Percentiles rank a stretch among this genome's conserved stretches.
Conservation (phyloP, 2,888 invertebrate species). For the Microplitis deprimator region DNA sequence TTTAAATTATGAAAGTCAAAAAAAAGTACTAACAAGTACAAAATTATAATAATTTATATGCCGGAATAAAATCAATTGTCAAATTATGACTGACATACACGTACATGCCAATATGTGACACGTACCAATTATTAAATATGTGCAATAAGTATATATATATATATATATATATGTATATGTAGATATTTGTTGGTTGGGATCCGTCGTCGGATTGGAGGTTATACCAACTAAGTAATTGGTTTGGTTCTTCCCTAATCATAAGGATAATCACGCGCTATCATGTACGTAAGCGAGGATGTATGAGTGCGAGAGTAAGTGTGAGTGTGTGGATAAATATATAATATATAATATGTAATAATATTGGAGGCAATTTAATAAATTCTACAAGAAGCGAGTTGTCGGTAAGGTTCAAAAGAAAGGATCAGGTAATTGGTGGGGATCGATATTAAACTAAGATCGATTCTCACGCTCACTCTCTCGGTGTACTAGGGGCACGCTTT, state of each 20-base stretch:
- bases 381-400: slow-evolving; percentile 39
- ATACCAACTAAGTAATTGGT: slow-evolving; percentile 26
- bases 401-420: slow-evolving; percentile 43
- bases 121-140: neutral
- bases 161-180: neutral
- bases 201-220: neutral
- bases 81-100: slow-evolving; percentile 1
- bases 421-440: slow-evolving; percentile 45
- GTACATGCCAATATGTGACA: neutral
- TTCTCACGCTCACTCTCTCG: slow-evolving; percentile 39
- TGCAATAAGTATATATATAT: neutral
- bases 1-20: neutral
- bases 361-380: slow-evolving; percentile 44
- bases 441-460: slow-evolving; percentile 43
- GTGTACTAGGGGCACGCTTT: slow-evolving; percentile 35
- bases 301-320: neutral
- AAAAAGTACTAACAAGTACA: neutral
- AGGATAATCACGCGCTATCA: slow-evolving; percentile 34
- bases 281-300: slow-evolving; percentile 6
- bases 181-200: neutral
- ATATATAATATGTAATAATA: neutral
- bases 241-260: slow-evolving; percentile 35
- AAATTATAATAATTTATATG: neutral
- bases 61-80: slow-evolving; percentile 1
- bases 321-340: neutral